Percentiles rank a stretch among this genome's conserved stretches.
These are phyloP conservation scores for Lithophane leautieri DNA, from an alignment of 2,888 invertebrate species.

Conservation along the genomic window DNA sequence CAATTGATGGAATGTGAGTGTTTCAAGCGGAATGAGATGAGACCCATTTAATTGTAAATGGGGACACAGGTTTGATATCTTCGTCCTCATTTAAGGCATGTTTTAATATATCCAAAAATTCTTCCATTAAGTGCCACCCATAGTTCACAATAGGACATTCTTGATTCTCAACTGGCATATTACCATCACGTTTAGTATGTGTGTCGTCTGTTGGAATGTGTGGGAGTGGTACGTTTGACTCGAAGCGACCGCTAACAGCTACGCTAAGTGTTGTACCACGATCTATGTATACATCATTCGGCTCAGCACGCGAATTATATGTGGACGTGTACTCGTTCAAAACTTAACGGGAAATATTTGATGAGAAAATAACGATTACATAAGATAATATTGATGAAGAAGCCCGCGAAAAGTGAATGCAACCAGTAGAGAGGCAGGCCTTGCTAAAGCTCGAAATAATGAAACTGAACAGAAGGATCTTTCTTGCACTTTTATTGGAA, in stretches of 20 bases:
- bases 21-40: not conserved
- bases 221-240: slow-evolving; percentile 76
- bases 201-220: slow-evolving; percentile 81
- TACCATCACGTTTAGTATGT: slow-evolving; percentile 69
- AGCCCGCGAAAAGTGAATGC: not conserved
- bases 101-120: slow-evolving; percentile 2
- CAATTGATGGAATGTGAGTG: not conserved
- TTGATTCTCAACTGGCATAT: slow-evolving; percentile 38
- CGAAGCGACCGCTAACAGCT: slow-evolving; percentile 56
- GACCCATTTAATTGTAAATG: not conserved
- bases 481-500: not conserved
- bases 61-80: not conserved
- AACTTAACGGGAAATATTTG: slow-evolving; percentile 19
- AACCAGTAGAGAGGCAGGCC: not conserved
- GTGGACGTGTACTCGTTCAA: slow-evolving; percentile 8
- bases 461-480: not conserved
- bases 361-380: not conserved
- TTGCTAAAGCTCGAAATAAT: not conserved
- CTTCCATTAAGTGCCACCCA: slow-evolving; percentile 1
- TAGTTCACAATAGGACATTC: slow-evolving; percentile 26
- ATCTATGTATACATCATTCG: slow-evolving; percentile 22
- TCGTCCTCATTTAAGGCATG: not conserved
- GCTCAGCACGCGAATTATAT: slow-evolving; percentile 43
- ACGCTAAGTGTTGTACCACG: slow-evolving; percentile 57
- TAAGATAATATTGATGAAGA: not conserved